Conservation (phyloP, 1,140 invertebrate genomes). For the Platyura marginata region DNA sequence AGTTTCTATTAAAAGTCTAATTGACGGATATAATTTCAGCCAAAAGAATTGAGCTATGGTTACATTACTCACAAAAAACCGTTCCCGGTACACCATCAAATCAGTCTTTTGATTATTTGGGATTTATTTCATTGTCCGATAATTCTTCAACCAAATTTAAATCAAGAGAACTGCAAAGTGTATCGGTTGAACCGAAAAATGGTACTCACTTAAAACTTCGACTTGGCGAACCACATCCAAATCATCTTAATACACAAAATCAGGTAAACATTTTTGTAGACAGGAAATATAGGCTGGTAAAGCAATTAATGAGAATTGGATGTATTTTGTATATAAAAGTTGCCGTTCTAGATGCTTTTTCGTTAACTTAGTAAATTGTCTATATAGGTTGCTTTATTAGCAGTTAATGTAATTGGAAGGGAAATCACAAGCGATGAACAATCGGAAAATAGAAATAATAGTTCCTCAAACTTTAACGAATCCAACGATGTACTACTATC, state of each 20-base stretch:
- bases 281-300: no score
- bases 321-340: no score
- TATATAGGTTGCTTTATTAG: conserved; percentile 50
- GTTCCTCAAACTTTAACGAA: no score
- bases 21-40: no score
- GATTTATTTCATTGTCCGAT: conserved; percentile 65
- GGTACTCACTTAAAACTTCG: conserved; percentile 69
- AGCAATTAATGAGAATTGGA: no score
- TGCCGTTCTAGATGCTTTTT: no score
- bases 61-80: conserved; percentile 23
- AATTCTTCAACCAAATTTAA: conserved; percentile 65
- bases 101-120: conserved; percentile 45
- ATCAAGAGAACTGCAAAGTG: conserved; percentile 70
- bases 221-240: conserved; percentile 62
- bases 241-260: conserved; percentile 45
- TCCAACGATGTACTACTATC: conserved; percentile 42
- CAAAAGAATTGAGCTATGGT: conserved; percentile 28
- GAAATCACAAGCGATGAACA: conserved; percentile 15
- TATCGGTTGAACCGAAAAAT: conserved; percentile 55
- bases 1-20: no score
- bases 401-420: conserved; percentile 60
- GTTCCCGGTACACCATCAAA: conserved; percentile 23
- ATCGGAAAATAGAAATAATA: conserved; percentile 3
- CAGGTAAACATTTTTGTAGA: conserved; percentile 8
- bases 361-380: no score